Evolutionary conservation across 2,113 vertebrate genomes (phyloP).

Genomic region (Platycercus adscitus): DNA sequence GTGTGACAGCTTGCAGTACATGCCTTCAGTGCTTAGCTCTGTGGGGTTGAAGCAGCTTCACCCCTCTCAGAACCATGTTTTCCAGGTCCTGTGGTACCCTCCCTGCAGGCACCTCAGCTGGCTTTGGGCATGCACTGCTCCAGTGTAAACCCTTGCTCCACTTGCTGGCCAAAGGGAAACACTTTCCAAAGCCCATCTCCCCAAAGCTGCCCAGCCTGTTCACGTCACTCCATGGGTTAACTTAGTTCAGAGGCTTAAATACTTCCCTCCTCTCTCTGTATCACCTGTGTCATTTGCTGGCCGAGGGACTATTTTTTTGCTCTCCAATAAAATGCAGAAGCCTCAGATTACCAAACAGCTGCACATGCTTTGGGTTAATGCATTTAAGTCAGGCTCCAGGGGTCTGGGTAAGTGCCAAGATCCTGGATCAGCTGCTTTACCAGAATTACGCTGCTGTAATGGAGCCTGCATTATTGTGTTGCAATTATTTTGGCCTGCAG

Average conservation of each 20-base stretch:
- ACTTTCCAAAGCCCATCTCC: not conserved
- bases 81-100: not conserved
- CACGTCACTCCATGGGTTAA: not conserved
- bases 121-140: not conserved
- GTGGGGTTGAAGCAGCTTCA: not conserved
- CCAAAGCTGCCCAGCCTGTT: not conserved
- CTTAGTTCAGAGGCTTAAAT: not conserved
- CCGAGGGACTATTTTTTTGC: not conserved
- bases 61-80: not conserved
- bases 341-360: constrained; percentile 52
- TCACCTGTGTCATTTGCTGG: constrained; percentile 30
- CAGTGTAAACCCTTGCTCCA: not conserved
- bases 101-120: not conserved
- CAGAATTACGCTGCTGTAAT: not conserved
- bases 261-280: not conserved
- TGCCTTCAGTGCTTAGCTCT: not conserved
- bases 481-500: constrained; percentile 60
- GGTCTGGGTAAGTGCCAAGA: not conserved
- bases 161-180: not conserved
- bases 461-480: constrained; percentile 32
- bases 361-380: constrained; percentile 3
- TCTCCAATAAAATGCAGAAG: constrained; percentile 29
- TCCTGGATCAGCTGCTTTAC: constrained; percentile 41
- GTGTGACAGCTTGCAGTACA: fast-evolving
- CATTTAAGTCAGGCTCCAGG: not conserved